Base-by-base conservation (phyloP, 2,113 vertebrate genomes). In the Gymnarchus niloticus region DNA sequence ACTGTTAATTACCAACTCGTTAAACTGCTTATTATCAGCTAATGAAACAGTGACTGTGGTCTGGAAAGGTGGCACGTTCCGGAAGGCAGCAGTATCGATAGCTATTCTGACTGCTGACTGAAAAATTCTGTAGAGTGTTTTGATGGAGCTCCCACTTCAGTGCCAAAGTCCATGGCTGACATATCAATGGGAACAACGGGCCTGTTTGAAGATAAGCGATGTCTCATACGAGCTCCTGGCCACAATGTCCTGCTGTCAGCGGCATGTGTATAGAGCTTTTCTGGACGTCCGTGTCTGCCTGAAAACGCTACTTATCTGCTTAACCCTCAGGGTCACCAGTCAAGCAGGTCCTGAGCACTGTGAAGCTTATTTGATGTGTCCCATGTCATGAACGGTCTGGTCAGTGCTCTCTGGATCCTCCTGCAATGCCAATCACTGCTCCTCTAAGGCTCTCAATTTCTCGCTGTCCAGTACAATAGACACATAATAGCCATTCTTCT, bases 251-350 rank as follows among this genome's bases (percentile, higher is more conserved):
- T 88, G 90, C 90, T 92, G 92, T 93, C 93, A 94, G 92, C 91
- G 91, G 77, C 83, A 85, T 89, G 91, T 92, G 90, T 92, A 90
- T 90, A 89, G 88, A 92, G 90, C 89, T 90, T 88, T 89, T 92
- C 85, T 77, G 83, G 87, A 65, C 56, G 89, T 90, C 90, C 92
- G 90, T 89, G 90, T 92, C 92, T 91, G 48, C 90, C 88, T 90
- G 91, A 88, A 90, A 92, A 89, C 87, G 89, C 85, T 91, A 91
- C 91, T 93, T 93, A 93, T 94, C 94, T 90, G 12, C 84, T 88
- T 89, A 89, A 91, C 86, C 92, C 92, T 93, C 44, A 92, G 93
- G 92, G 91, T 92, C 91, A 92, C 88, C 89, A 88, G 93, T 92
- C 91, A 90, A 89, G 90, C 87, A 85, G 82, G 61, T 77, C 83